Percentiles rank a stretch among this genome's conserved stretches.
phyloP scores from a whole-genome alignment of 2,113 vertebrate species.

The Rhinopomastus cyanomelas region DNA sequence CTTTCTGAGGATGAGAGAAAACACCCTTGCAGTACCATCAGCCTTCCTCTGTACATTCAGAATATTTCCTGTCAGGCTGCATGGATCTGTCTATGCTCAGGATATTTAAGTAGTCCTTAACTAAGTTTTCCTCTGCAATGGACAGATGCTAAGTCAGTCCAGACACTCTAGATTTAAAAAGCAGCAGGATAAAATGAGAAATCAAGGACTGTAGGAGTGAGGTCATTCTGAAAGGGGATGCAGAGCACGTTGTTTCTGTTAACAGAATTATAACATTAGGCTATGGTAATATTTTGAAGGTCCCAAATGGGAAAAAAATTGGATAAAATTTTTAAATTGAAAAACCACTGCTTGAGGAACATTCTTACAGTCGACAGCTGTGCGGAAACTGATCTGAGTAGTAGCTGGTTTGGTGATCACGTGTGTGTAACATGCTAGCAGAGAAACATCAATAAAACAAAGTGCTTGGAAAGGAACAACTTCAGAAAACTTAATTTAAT shows the following conservation, averaged over 20 bases:
- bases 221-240: neutral
- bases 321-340: neutral
- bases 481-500: neutral
- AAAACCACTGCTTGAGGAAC: neutral
- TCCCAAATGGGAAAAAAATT: neutral
- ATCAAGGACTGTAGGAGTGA: neutral
- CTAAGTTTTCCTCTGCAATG: neutral
- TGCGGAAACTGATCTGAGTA: neutral
- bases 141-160: neutral
- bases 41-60: neutral
- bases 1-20: neutral
- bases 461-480: neutral
- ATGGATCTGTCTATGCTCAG: neutral
- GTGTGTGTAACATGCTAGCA: neutral
- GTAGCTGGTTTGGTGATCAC: neutral
- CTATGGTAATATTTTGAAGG: neutral
- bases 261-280: neutral
- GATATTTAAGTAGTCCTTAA: neutral
- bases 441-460: neutral
- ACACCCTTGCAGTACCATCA: neutral
- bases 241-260: neutral
- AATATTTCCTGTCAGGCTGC: neutral
- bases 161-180: neutral
- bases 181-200: neutral
- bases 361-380: neutral